Evolutionary conservation across 2,113 vertebrate species (phyloP), one percentile per base, ranked within the genome.

Genomic region (Lophius piscatorius): DNA sequence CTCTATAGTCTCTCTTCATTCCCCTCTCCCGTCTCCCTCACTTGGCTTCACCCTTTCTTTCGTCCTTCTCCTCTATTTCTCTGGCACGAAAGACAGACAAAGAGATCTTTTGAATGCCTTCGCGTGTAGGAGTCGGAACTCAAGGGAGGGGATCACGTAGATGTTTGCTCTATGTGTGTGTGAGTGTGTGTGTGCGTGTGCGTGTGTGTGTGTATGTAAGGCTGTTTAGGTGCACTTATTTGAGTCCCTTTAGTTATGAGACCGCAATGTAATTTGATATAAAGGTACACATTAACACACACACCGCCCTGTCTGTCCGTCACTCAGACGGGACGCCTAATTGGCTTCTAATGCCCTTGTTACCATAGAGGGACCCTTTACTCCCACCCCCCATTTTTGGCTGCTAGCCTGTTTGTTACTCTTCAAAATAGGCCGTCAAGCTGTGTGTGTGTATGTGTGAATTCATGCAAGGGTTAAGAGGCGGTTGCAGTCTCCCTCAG

Each of bases 101-200:
- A 90, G 83, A 87, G 82, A 80, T 87, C 86, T 90, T 90, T 87
- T 90, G 81, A 90, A 88, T 89, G 87, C 82, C 86, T 84, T 82
- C 60, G 85, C 63, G 70, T 87, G 85, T 85, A 84, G 89, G 88
- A 89, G 84, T 70, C 75, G 62, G 72, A 89, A 78, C 84, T 89
- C 80, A 64, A 73, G 79, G 86, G 81, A 87, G 76, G 83, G 74
- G 81, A 78, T 76, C 45, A 52, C 84, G 81, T 83, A 76, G 72
- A 76, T 82, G 69, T 82, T 66, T 87, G 73, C 71, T 54, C 47
- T 73, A 52, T 63, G 63, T 58, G 64, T 62, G 40, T 64, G 57
- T 52, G 62, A 45, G 56, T 26, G 54, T 60, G 60, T 64, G 60
- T 55, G 55, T 48, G 49, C 67, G 57, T 40, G 61, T 6, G 54